Evolutionary conservation across 2,797 vertebrate genomes (phyloP).

Genomic region (Jordanella pulchra): DNA sequence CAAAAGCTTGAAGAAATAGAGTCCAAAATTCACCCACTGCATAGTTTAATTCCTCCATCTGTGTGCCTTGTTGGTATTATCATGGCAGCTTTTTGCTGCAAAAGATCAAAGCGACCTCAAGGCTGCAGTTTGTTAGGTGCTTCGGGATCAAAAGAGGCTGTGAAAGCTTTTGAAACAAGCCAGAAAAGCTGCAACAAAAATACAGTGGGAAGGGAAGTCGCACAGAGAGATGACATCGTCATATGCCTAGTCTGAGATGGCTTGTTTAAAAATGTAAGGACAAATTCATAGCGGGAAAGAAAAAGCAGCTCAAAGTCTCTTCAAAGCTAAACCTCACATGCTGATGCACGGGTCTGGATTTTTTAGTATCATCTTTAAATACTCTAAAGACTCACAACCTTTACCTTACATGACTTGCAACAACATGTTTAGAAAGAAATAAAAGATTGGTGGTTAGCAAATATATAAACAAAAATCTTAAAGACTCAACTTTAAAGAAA

Average conservation of each 20-base stretch:
- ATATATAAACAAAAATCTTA: conserved; percentile 18
- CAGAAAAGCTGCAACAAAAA: conserved; percentile 21
- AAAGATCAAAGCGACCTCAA: conserved; percentile 18
- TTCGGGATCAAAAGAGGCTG: conserved; percentile 7
- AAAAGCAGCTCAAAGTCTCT: conserved; percentile 14
- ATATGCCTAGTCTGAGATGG: conserved; percentile 2
- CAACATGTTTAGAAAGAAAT: conserved; percentile 15
- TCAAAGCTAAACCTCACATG: conserved; percentile 39
- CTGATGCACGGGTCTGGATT: neutral
- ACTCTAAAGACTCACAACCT: neutral
- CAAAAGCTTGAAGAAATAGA: conserved; percentile 3
- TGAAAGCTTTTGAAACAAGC: conserved; percentile 6
- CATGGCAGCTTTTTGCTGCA: conserved; percentile 14
- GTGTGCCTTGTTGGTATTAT: conserved; percentile 9
- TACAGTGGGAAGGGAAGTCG: conserved; percentile 6
- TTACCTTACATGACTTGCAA: conserved; percentile 35
- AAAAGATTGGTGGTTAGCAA: conserved; percentile 4
- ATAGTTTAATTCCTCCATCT: neutral
- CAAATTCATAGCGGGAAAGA: neutral
- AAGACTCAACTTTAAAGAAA: conserved; percentile 6
- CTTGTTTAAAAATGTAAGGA: conserved; percentile 12
- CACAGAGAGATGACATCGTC: conserved; percentile 26
- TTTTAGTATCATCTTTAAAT: conserved; percentile 27
- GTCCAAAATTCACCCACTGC: neutral
- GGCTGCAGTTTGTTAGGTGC: conserved; percentile 8